These are phyloP conservation scores for Subanguina moxae DNA, from an alignment of 1,140 invertebrate genomes.

Conservation along the genomic window DNA sequence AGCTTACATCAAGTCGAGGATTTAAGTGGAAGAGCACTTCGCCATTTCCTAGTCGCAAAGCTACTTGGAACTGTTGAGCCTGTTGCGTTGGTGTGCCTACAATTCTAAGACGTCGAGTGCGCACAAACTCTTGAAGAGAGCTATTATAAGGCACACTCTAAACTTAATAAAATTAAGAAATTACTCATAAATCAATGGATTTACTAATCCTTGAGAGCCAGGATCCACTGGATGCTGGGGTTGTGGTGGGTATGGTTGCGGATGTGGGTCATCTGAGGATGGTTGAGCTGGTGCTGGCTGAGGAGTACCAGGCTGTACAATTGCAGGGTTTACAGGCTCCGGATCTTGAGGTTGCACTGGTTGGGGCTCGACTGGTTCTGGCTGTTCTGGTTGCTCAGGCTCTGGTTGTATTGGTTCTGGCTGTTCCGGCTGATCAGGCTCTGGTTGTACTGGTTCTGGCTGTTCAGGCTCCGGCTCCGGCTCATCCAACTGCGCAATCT, in stretches of 20 bases:
- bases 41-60: slow-evolving; percentile 1
- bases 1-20: slow-evolving; percentile 16
- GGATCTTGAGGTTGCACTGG: background rate
- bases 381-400: background rate
- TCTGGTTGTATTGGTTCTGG: background rate
- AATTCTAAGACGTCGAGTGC: slow-evolving; percentile 18
- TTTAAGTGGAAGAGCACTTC: slow-evolving; percentile 27
- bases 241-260: background rate
- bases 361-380: background rate
- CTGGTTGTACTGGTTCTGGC: background rate
- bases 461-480: background rate
- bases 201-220: background rate
- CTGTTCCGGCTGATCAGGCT: background rate
- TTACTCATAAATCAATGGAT: background rate
- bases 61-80: slow-evolving; percentile 18
- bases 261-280: background rate
- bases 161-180: background rate
- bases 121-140: slow-evolving; percentile 11
- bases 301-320: background rate
- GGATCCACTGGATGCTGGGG: background rate
- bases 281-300: background rate
- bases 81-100: slow-evolving; percentile 2
- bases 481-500: background rate
- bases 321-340: background rate
- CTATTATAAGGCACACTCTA: slow-evolving; percentile 13